phyloP scores from a whole-genome alignment of 2,797 vertebrate species.

The Oophaga sylvatica region DNA sequence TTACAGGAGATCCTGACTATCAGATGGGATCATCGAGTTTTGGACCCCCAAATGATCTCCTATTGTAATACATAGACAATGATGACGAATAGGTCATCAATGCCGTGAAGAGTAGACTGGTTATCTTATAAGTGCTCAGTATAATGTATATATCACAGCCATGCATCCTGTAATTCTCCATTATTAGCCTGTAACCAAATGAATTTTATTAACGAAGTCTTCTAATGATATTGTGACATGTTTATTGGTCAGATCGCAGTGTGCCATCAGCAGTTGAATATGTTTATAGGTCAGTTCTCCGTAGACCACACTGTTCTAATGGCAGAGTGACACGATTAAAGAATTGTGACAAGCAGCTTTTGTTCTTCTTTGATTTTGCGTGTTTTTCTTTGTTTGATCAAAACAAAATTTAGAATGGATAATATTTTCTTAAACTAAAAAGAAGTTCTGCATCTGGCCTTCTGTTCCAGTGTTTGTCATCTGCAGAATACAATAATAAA shows the following conservation, averaged over 20 bases:
- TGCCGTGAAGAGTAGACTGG: background rate
- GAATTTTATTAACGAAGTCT: background rate
- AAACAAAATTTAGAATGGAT: background rate
- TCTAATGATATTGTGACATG: conserved; percentile 36
- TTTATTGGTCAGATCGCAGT: conserved; percentile 27
- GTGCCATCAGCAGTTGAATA: conserved; percentile 25
- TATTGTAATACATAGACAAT: too few relatives aligned
- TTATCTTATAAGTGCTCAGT: background rate
- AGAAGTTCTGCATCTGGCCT: background rate
- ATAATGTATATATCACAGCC: background rate
- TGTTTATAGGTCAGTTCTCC: conserved; percentile 22
- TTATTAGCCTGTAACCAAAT: conserved; percentile 9
- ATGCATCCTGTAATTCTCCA: background rate
- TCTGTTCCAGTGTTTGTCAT: background rate
- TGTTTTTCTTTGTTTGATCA: background rate
- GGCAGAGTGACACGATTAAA: conserved; percentile 21
- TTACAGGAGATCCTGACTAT: too few relatives aligned
- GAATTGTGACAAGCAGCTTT: conserved; percentile 26
- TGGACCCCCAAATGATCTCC: too few relatives aligned
- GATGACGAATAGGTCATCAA: too few relatives aligned
- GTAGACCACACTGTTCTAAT: conserved; percentile 19
- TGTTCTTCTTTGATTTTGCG: background rate
- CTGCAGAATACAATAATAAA: background rate
- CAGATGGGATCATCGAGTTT: too few relatives aligned
- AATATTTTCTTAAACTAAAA: background rate